A percentile compares a stretch with the other conserved stretches of the same genome.
Evolutionary conservation across 2,888 invertebrate genomes (phyloP).

Genomic region (Cerastoderma edule): DNA sequence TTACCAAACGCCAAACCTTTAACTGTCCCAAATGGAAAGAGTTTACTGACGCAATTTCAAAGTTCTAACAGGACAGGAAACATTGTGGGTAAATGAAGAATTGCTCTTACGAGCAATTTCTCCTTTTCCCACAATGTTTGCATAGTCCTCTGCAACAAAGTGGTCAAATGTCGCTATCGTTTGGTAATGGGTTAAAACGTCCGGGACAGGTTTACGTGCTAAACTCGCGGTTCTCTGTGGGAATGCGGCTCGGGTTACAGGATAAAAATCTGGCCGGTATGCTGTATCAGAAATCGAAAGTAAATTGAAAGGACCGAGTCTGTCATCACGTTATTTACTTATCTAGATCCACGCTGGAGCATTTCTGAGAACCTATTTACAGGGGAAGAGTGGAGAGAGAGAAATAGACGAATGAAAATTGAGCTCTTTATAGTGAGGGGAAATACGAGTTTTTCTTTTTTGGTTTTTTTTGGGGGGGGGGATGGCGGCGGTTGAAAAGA

Average conservation of each 20-base stretch:
- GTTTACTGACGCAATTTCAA: too few species aligned
- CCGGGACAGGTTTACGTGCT: background rate
- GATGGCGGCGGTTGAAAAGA: too few species aligned
- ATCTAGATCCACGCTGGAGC: background rate
- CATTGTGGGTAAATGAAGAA: constrained; percentile 1
- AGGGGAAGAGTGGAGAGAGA: too few species aligned
- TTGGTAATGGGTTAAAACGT: background rate
- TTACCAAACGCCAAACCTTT: too few species aligned
- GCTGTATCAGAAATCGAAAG: constrained; percentile 5
- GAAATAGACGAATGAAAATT: too few species aligned
- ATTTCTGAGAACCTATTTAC: constrained; percentile 12
- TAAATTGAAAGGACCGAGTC: background rate
- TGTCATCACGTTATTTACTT: constrained; percentile 13
- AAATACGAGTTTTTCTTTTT: too few species aligned
- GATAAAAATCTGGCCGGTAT: constrained; percentile 1
- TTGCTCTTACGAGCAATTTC: constrained; percentile 3
- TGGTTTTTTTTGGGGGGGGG: too few species aligned
- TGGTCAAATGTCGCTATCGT: background rate
- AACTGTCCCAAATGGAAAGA: too few species aligned
- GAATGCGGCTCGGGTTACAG: background rate
- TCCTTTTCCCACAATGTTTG: constrained; percentile 10
- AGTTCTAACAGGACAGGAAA: too few species aligned
- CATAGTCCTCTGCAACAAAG: background rate
- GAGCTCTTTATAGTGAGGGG: too few species aligned
- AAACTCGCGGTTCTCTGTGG: background rate